These are phyloP conservation scores for Eupithecia exiguata DNA, from an alignment of 2,888 invertebrate genomes.

Conservation along the genomic window DNA sequence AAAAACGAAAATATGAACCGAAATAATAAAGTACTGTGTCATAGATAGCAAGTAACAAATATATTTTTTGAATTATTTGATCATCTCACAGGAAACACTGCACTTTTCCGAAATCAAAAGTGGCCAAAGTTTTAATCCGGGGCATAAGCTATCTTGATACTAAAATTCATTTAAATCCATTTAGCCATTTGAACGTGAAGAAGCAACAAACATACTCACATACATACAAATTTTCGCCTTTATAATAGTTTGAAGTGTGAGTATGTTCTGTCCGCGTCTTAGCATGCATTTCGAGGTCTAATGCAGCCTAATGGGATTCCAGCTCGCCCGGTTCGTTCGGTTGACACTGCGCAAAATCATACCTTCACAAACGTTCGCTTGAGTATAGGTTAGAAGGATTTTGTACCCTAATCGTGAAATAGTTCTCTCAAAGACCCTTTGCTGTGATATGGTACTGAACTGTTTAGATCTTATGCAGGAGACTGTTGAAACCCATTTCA, in stretches of 20 bases:
- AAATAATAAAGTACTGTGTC: too few relatives aligned
- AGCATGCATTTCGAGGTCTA: not conserved
- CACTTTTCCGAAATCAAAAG: too few relatives aligned
- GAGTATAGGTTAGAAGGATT: not conserved
- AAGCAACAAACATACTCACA: not conserved
- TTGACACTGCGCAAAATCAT: not conserved
- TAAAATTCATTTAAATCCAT: not conserved
- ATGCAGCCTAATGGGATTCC: not conserved
- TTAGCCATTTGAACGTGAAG: not conserved
- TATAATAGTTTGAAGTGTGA: not conserved
- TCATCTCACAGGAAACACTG: not conserved
- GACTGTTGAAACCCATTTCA: slow-evolving; percentile 22
- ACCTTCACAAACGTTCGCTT: not conserved
- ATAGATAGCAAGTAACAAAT: not conserved
- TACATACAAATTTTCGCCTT: not conserved
- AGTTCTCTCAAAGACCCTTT: not conserved
- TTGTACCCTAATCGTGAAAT: not conserved
- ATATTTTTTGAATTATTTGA: not conserved
- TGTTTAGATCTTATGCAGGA: not conserved
- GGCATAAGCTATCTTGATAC: not conserved
- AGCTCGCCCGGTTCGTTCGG: not conserved
- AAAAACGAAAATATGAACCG: too few relatives aligned
- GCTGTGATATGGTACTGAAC: not conserved
- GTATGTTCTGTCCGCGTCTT: not conserved
- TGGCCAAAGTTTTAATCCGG: too few relatives aligned